Evolutionary conservation across 1,140 invertebrate genomes (phyloP), one percentile per base, ranked within the genome.

Genomic region (Drosophila eugracilis): DNA sequence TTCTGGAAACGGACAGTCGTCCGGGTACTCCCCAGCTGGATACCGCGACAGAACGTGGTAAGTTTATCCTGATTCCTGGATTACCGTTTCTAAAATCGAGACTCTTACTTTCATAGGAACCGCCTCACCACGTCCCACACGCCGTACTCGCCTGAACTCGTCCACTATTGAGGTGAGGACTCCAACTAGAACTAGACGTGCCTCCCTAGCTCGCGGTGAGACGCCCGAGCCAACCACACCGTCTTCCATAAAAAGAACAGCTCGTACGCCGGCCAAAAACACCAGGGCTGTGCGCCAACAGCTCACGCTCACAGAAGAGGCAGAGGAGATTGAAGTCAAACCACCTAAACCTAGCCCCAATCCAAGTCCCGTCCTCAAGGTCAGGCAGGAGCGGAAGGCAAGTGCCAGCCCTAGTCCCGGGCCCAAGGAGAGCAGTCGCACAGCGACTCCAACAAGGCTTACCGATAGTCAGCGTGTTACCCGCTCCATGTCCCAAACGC

Each of bases 401-500:
- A 30, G 24, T 30, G 21, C 36, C 9, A 12, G 7, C 12, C 39
- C 39, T 1, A 44, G 30, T 34, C 28, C 14, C 17, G 14, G 9
- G 14, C 12, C 9, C 9, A 1, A 1, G 6, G 24, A 22, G n/a
- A 2, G 24, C n/a, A 26, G 32, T 10, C 34, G 12, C 1, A 24
- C 7, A 1, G 21, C 3, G 6, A 39, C 15, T 5, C 28, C 52
- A 7, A 28, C 53, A 10, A 45, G 45, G 7, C 15, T 4, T 7
- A 55, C 39, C 19, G 71, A 42, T 10, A 49, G 69, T 1, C 52
- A 28, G 17, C 77, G 77, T 9, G 34, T 80, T 4, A 89, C 79
- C 5, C 78, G 88, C 15, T 90, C 78, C 4, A 74, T 76, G 73
- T 90, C 88, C 0, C 83, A 75, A 14, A 83, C 84, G 2, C 89